These are phyloP conservation scores for Lagorchestes hirsutus DNA, from an alignment of 2,797 vertebrate genomes.

Conservation along the genomic window DNA sequence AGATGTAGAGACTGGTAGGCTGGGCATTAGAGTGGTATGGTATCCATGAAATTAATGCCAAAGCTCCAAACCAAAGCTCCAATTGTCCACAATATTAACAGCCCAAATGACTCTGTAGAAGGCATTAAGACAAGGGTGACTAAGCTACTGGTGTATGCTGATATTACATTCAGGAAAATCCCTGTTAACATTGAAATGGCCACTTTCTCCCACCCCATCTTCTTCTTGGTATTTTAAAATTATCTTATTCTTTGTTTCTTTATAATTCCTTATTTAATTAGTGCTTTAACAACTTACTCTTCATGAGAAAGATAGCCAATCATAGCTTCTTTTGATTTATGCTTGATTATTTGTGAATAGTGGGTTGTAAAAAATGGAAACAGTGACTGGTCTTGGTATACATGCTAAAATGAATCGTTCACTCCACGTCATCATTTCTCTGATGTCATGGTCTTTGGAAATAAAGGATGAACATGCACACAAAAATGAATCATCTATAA, in stretches of 20 bases:
- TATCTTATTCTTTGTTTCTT: not conserved
- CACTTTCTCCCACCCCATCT: not conserved
- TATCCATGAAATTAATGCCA: not conserved
- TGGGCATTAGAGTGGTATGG: not conserved
- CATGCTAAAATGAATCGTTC: not conserved
- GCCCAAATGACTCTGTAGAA: not conserved
- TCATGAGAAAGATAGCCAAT: not conserved
- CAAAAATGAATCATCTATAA: not conserved
- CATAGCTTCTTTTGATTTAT: not conserved
- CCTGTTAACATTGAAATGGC: not conserved
- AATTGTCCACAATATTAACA: not conserved
- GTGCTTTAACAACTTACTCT: not conserved
- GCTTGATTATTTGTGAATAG: not conserved
- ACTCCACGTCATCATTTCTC: too few species aligned
- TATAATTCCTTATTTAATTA: not conserved
- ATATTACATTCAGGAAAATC: not conserved
- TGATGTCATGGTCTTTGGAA: too few species aligned
- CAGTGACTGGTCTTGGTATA: not conserved
- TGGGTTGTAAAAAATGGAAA: not conserved
- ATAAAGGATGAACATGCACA: too few species aligned
- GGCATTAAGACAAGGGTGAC: not conserved
- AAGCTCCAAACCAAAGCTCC: not conserved
- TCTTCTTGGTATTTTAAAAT: not conserved
- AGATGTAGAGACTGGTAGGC: not conserved
- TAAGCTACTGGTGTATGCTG: not conserved